Percentiles rank a stretch among this genome's conserved stretches.
Conservation (phyloP, 2,797 vertebrate species). For the Pipistrellus kuhlii region DNA sequence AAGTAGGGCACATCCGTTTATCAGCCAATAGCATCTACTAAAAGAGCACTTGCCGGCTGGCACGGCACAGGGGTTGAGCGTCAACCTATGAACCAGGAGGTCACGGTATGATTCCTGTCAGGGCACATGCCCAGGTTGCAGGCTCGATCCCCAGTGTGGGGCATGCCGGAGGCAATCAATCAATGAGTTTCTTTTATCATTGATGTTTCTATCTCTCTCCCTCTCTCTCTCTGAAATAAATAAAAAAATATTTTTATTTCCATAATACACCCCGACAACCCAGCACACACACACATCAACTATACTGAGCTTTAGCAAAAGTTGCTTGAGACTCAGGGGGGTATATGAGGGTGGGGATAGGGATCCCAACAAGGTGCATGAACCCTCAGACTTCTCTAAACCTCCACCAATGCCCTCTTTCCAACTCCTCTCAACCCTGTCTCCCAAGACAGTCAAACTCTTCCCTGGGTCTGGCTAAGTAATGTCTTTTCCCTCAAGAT, state of each 20-base stretch:
- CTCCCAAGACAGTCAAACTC: not conserved
- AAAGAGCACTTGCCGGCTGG: not conserved
- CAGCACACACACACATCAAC: not conserved
- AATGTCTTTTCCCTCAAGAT: not conserved
- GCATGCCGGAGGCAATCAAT: too few relatives aligned
- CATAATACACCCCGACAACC: rapidly evolving
- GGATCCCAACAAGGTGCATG: not conserved
- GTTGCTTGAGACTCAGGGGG: not conserved
- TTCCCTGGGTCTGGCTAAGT: not conserved
- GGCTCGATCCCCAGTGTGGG: too few relatives aligned
- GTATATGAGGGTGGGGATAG: not conserved
- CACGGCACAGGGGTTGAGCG: not conserved
- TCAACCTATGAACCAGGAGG: too few relatives aligned
- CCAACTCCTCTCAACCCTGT: not conserved
- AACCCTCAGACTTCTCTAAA: not conserved
- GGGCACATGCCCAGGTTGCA: too few relatives aligned
- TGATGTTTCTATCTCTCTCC: too few relatives aligned
- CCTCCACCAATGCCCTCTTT: not conserved
- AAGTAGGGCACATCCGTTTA: not conserved
- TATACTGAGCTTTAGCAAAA: not conserved
- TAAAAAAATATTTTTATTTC: not conserved
- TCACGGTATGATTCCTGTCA: too few relatives aligned
- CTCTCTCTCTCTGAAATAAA: too few relatives aligned
- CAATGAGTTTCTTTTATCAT: too few relatives aligned
- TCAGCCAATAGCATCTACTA: not conserved